These are phyloP conservation scores for Oscheius sp. DNA, from an alignment of 2,888 invertebrate species.

Conservation along the genomic window DNA sequence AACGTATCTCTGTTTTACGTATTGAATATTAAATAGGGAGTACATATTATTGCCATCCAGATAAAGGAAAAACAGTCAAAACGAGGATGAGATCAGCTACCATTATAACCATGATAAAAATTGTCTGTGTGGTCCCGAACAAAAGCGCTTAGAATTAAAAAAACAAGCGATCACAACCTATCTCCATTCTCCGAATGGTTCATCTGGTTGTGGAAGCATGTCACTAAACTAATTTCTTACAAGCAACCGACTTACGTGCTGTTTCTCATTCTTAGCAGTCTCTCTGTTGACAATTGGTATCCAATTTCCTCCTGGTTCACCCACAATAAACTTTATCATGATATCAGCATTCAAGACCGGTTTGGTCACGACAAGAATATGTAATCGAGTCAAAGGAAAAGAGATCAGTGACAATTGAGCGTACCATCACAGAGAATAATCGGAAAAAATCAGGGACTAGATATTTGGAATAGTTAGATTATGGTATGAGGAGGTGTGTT, in stretches of 20 bases:
- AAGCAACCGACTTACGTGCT: not conserved
- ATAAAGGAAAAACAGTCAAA: not conserved
- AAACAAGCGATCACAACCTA: not conserved
- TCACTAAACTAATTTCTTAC: not conserved
- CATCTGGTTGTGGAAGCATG: not conserved
- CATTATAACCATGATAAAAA: conserved; percentile 1
- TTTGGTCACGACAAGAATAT: conserved; percentile 25
- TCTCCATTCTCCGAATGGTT: not conserved
- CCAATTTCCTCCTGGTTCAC: not conserved
- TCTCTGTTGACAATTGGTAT: not conserved
- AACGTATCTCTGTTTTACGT: not conserved
- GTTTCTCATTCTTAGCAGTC: not conserved
- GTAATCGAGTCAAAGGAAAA: not conserved
- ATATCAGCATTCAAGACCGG: conserved; percentile 15
- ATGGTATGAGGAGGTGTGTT: conserved; percentile 52
- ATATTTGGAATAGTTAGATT: conserved; percentile 34
- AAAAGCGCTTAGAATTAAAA: not conserved
- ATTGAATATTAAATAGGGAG: conserved; percentile 12
- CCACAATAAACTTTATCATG: conserved; percentile 24
- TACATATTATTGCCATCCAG: conserved; percentile 10
- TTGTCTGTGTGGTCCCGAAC: not conserved
- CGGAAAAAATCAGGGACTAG: not conserved
- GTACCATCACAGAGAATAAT: conserved; percentile 22
- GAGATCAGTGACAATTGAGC: conserved; percentile 26
- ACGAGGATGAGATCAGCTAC: not conserved